A percentile compares a stretch with the other conserved stretches of the same genome.
These are phyloP conservation scores for Drosophila suboccidentalis DNA, from an alignment of 2,888 invertebrate species.

Conservation along the genomic window DNA sequence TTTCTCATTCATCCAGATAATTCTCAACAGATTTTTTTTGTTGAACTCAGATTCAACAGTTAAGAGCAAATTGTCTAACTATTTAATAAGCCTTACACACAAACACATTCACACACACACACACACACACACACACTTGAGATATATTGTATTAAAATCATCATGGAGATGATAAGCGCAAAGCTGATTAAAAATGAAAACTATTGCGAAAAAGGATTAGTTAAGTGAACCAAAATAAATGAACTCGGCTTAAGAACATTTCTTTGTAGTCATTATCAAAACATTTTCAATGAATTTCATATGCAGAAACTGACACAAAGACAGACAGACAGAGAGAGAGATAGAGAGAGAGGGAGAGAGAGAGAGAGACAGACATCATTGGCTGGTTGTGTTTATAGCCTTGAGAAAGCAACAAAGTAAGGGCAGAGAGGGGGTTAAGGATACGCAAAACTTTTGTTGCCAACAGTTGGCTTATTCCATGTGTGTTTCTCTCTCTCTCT, in stretches of 20 bases:
- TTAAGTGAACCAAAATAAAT: slow-evolving; percentile 82
- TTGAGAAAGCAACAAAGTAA: slow-evolving; percentile 4
- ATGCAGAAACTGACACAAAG: slow-evolving; percentile 42
- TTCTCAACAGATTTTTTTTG: too few relatives aligned
- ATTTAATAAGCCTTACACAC: slow-evolving; percentile 18
- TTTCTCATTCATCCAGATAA: too few relatives aligned
- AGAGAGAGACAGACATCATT: slow-evolving; percentile 20
- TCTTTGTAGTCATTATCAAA: slow-evolving; percentile 79
- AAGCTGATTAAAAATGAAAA: slow-evolving; percentile 79
- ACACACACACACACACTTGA: neutral
- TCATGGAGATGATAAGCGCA: slow-evolving; percentile 53
- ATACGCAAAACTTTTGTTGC: slow-evolving; percentile 56
- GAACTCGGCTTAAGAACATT: slow-evolving; percentile 76
- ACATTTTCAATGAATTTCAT: slow-evolving; percentile 68
- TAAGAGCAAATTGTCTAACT: neutral
- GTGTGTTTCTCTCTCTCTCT: slow-evolving; percentile 1
- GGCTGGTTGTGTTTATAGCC: slow-evolving; percentile 21
- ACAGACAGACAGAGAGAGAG: slow-evolving; percentile 15
- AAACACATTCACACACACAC: neutral
- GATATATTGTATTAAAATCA: slow-evolving; percentile 1
- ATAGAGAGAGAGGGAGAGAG: neutral
- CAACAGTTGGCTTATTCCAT: slow-evolving; percentile 35
- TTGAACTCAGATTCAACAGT: neutral
- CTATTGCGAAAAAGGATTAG: slow-evolving; percentile 79
- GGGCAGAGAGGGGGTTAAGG: slow-evolving; percentile 19